Conservation (phyloP, 2,888 invertebrate genomes). For the Pemphredon lugubris region DNA sequence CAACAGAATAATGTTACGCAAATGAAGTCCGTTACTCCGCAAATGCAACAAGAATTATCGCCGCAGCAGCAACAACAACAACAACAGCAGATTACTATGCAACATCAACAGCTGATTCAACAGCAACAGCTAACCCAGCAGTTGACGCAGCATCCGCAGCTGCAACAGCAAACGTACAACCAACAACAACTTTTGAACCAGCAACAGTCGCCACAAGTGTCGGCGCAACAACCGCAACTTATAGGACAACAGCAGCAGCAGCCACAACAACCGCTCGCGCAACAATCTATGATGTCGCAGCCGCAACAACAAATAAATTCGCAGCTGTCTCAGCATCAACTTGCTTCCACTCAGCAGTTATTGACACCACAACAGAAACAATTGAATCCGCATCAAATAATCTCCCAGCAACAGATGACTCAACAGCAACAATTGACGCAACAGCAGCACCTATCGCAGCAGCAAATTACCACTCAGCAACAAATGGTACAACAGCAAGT, state of each 20-base stretch:
- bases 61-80: slow-evolving; percentile 65
- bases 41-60: slow-evolving; percentile 68
- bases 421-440: slow-evolving; percentile 78
- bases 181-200: slow-evolving; percentile 81
- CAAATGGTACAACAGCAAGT: slow-evolving; percentile 69
- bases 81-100: slow-evolving; percentile 72
- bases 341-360: slow-evolving; percentile 76
- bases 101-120: slow-evolving; percentile 77
- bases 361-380: slow-evolving; percentile 77
- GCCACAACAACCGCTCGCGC: slow-evolving; percentile 56
- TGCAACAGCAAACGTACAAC: slow-evolving; percentile 62
- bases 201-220: slow-evolving; percentile 72
- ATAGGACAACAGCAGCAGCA: slow-evolving; percentile 61
- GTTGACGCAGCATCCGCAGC: slow-evolving; percentile 65
- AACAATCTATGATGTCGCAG: slow-evolving; percentile 69
- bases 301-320: slow-evolving; percentile 77
- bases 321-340: slow-evolving; percentile 73
- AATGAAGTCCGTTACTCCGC: slow-evolving; percentile 64
- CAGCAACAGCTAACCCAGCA: slow-evolving; percentile 65
- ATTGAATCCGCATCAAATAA: slow-evolving; percentile 65
- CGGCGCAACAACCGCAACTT: slow-evolving; percentile 69
- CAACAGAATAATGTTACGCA: slow-evolving; percentile 67
- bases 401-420: slow-evolving; percentile 80
- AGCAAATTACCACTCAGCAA: slow-evolving; percentile 57
- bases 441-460: slow-evolving; percentile 64